Conservation (phyloP, 2,888 invertebrate genomes). For the Habrosyne pyritoides region DNA sequence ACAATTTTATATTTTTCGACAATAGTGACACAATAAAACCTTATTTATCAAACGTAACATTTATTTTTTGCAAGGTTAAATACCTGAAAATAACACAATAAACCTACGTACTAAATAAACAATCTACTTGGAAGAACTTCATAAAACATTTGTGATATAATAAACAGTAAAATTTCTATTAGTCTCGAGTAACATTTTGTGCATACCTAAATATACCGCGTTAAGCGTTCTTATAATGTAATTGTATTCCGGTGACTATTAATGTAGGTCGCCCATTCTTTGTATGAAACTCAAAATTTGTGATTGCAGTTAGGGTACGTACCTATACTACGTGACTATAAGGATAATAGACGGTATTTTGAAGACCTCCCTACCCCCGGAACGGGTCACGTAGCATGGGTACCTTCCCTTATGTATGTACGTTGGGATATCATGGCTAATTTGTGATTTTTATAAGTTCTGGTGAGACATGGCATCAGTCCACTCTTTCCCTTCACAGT, state of each 20-base stretch:
- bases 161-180: neutral
- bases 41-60: neutral
- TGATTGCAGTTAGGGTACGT: no score
- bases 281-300: no score
- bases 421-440: no score
- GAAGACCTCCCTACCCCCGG: no score
- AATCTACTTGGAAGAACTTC: neutral
- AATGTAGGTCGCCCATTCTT: no score
- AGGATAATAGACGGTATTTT: no score
- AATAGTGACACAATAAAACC: slow-evolving; percentile 2
- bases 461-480: no score
- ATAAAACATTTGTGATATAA: neutral
- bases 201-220: neutral
- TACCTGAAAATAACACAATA: neutral
- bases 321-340: no score
- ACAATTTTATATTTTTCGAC: slow-evolving; percentile 6
- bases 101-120: neutral
- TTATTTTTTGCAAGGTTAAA: neutral
- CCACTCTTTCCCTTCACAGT: no score
- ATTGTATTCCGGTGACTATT: neutral
- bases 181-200: neutral
- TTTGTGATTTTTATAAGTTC: no score
- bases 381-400: no score
- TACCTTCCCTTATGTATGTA: no score
- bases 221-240: neutral